phyloP scores from a whole-genome alignment of 2,888 invertebrate genomes.

The Cantharis nigra region DNA sequence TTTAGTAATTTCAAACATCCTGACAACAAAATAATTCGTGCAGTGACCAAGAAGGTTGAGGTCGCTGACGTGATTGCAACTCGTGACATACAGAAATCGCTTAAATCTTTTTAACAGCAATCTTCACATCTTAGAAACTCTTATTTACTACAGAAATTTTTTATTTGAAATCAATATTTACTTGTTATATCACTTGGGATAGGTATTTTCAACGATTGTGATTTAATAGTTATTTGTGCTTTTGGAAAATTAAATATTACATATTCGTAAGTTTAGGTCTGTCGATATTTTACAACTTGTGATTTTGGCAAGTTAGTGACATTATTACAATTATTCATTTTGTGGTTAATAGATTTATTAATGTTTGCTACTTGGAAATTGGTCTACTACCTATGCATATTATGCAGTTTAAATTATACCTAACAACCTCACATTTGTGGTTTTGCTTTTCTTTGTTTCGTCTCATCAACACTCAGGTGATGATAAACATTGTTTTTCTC shows the following conservation, averaged over 20 bases:
- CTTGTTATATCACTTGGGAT: background rate
- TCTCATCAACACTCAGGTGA: background rate
- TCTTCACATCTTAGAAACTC: background rate
- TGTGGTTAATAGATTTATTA: background rate
- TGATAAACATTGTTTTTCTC: background rate
- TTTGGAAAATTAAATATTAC: too few relatives aligned
- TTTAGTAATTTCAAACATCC: conserved; percentile 26
- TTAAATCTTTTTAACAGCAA: conserved; percentile 34
- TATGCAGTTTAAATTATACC: background rate
- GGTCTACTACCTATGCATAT: background rate
- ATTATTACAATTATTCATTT: background rate
- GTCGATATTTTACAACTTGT: too few relatives aligned
- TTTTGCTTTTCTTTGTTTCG: background rate
- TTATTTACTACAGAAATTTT: background rate
- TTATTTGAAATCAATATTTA: background rate
- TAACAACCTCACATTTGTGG: background rate
- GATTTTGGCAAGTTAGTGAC: background rate
- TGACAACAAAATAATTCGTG: conserved; percentile 39
- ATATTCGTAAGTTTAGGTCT: too few relatives aligned
- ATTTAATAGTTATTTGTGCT: too few relatives aligned
- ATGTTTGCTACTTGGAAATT: background rate
- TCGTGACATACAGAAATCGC: conserved; percentile 45
- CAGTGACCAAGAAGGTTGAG: conserved; percentile 42
- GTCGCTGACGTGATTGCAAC: conserved; percentile 44
- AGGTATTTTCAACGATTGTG: too few relatives aligned